Conservation (phyloP, 1,140 invertebrate species). For the Oreohelix idahoensis region DNA sequence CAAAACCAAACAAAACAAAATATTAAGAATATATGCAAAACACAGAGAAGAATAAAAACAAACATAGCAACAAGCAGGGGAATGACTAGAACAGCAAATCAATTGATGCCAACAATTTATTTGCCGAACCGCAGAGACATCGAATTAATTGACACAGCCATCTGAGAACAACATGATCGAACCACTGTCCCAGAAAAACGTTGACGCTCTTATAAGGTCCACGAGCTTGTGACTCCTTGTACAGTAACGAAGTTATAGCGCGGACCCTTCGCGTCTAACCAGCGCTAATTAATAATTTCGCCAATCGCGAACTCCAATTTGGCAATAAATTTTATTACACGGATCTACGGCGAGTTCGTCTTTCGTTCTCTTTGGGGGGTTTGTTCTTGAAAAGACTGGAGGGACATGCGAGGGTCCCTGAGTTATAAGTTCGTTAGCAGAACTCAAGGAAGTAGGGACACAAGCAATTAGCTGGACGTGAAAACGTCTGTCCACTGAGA, state of each 20-base stretch:
- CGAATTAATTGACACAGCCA: neutral
- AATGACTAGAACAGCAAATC: neutral
- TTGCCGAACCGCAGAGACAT: neutral
- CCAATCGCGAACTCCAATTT: slow-evolving; percentile 37
- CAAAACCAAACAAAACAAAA: too few species aligned
- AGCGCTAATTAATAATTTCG: slow-evolving; percentile 42
- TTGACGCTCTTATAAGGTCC: neutral
- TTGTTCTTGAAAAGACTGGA: neutral
- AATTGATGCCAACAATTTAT: neutral
- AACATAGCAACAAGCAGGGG: too few species aligned
- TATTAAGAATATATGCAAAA: too few species aligned
- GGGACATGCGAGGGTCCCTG: neutral
- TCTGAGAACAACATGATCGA: neutral
- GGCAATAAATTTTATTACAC: slow-evolving; percentile 39
- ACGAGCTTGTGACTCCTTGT: neutral
- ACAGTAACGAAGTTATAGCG: slow-evolving; percentile 17
- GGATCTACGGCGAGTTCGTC: neutral
- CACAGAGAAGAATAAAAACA: too few species aligned
- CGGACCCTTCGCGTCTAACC: slow-evolving; percentile 13
- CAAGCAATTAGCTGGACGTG: too few species aligned
- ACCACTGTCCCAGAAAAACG: neutral
- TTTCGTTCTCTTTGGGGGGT: slow-evolving; percentile 8
- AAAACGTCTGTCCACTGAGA: too few species aligned
- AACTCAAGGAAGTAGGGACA: neutral
- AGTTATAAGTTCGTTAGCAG: slow-evolving; percentile 16